These are phyloP conservation scores for Crematogaster levior DNA, from an alignment of 2,888 invertebrate genomes.

Conservation along the genomic window DNA sequence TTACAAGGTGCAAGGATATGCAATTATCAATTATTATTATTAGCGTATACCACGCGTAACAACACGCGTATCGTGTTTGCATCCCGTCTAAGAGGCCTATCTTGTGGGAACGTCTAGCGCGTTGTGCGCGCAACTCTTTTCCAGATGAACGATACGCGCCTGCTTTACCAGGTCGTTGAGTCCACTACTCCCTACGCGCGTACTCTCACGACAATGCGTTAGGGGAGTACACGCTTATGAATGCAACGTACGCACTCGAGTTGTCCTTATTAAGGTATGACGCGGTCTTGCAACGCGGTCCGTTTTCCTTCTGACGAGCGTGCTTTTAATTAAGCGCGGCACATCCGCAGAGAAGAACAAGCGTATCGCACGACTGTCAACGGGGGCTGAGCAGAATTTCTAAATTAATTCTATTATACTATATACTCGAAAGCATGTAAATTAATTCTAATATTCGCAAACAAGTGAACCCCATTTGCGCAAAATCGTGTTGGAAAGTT, in stretches of 20 bases:
- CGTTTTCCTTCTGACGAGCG: conserved; percentile 25
- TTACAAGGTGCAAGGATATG: background rate
- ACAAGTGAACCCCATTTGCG: background rate
- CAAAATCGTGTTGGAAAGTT: background rate
- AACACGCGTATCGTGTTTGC: conserved; percentile 20
- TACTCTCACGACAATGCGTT: conserved; percentile 40
- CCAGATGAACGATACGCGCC: conserved; percentile 51
- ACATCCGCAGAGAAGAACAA: background rate
- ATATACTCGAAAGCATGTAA: background rate
- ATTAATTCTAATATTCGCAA: background rate
- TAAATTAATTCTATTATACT: background rate
- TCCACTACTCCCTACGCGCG: conserved; percentile 32
- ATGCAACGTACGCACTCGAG: conserved; percentile 36
- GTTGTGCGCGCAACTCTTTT: conserved; percentile 3
- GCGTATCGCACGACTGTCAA: background rate
- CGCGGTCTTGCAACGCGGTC: conserved; percentile 8
- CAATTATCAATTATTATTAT: conserved; percentile 39
- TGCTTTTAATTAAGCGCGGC: background rate
- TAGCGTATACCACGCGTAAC: conserved; percentile 10
- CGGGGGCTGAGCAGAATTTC: background rate
- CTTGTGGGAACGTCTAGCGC: conserved; percentile 53
- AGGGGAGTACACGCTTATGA: conserved; percentile 44
- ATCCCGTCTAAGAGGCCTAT: conserved; percentile 19
- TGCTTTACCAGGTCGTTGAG: conserved; percentile 33
- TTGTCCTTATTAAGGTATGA: conserved; percentile 52